Evolutionary conservation across 2,888 invertebrate genomes (phyloP).

Genomic region (Lottia gigantea): DNA sequence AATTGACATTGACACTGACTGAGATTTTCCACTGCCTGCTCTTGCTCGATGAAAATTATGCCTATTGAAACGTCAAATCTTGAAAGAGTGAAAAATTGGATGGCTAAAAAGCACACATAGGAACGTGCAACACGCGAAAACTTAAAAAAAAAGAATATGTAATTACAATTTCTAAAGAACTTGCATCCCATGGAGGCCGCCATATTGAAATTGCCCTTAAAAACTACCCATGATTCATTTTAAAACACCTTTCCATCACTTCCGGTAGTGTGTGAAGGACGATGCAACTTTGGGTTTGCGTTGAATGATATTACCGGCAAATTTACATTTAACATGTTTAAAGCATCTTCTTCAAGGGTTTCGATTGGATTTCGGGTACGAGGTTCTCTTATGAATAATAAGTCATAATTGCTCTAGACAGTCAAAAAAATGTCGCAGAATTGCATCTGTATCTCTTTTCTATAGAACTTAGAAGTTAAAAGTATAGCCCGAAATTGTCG

Average conservation of each 20-base stretch:
- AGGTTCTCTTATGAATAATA: not conserved
- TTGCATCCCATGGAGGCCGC: not conserved
- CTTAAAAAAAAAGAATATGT: not conserved
- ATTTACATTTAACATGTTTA: not conserved
- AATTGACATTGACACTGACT: too few species aligned
- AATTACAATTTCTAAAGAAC: not conserved
- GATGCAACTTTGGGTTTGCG: not conserved
- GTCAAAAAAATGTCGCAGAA: too few species aligned
- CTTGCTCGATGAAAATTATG: too few species aligned
- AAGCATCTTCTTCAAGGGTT: not conserved
- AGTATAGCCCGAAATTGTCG: too few species aligned
- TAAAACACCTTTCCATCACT: not conserved
- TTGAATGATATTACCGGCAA: not conserved
- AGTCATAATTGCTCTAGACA: too few species aligned
- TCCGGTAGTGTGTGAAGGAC: slow-evolving; percentile 7
- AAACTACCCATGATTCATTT: not conserved
- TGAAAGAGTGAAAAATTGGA: too few species aligned
- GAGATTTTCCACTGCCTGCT: too few species aligned
- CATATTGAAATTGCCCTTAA: not conserved
- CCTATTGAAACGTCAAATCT: too few species aligned
- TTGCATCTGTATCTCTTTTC: not conserved
- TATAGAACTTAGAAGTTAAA: too few species aligned
- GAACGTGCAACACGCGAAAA: too few species aligned
- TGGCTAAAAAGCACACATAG: too few species aligned
- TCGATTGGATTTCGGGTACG: slow-evolving; percentile 5